These are phyloP conservation scores for Amyelois transitella DNA, from an alignment of 1,140 invertebrate genomes.

Conservation along the genomic window DNA sequence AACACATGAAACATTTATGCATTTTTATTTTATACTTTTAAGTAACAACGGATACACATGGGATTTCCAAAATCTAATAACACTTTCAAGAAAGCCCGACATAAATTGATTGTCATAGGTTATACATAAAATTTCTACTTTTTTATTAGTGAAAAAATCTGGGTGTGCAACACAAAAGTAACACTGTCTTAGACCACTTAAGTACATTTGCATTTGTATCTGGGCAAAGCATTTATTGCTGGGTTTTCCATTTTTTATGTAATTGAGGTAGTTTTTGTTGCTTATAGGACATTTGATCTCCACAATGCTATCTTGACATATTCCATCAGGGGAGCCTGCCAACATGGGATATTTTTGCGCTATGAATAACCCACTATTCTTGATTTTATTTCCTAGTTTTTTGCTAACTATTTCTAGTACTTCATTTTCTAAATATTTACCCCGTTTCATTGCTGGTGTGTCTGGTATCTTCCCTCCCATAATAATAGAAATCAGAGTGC, in stretches of 20 bases:
- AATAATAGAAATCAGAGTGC: conserved; percentile 7
- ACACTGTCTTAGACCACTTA: not conserved
- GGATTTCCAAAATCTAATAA: too few species aligned
- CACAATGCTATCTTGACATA: too few species aligned
- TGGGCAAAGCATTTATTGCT: not conserved
- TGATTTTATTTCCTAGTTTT: not conserved
- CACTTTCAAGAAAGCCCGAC: too few species aligned
- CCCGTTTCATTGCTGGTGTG: too few species aligned
- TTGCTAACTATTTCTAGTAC: not conserved
- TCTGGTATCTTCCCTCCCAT: conserved; percentile 3
- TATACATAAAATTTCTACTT: conserved; percentile 1
- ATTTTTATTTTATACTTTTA: too few species aligned
- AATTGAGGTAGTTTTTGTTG: conserved; percentile 9
- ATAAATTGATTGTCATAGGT: too few species aligned
- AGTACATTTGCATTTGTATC: conserved; percentile 2
- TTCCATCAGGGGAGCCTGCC: too few species aligned
- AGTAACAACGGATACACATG: too few species aligned
- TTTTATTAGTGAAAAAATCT: not conserved
- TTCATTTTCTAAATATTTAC: not conserved
- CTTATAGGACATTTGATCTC: too few species aligned
- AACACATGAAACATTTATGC: too few species aligned
- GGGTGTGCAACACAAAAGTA: conserved; percentile 5
- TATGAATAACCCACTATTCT: not conserved
- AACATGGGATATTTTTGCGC: not conserved
- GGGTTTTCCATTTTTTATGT: conserved; percentile 14